Evolutionary conservation across 2,888 invertebrate species (phyloP).

Genomic region (Euplexia lucipara): DNA sequence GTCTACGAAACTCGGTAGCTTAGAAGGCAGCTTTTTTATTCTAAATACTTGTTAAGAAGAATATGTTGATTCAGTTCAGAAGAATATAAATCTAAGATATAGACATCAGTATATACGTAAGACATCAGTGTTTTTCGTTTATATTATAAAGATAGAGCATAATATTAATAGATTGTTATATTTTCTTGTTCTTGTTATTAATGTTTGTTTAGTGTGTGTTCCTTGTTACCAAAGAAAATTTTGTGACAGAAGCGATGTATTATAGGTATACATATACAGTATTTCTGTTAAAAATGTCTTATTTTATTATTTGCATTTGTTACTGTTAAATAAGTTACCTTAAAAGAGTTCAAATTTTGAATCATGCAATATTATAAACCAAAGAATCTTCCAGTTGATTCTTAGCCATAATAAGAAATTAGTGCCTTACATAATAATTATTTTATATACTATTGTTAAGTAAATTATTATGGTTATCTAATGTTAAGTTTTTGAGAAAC

Average conservation of each 20-base stretch:
- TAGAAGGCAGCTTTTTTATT: conserved; percentile 59
- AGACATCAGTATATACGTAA: conserved; percentile 71
- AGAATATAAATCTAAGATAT: conserved; percentile 45
- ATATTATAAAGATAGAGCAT: conserved; percentile 72
- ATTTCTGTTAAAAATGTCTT: conserved; percentile 77
- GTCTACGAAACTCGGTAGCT: conserved; percentile 52
- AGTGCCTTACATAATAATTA: conserved; percentile 78
- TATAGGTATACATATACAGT: conserved; percentile 77
- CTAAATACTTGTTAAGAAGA: conserved; percentile 32
- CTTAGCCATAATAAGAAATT: conserved; percentile 79
- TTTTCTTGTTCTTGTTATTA: conserved; percentile 88
- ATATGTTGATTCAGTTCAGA: conserved; percentile 44
- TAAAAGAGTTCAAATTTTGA: conserved; percentile 85
- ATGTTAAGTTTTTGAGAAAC: conserved; percentile 64
- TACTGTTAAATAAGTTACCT: conserved; percentile 86
- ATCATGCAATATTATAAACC: conserved; percentile 84
- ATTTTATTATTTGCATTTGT: conserved; percentile 81
- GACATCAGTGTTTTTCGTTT: conserved; percentile 75
- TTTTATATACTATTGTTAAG: conserved; percentile 74
- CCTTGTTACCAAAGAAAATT: conserved; percentile 90
- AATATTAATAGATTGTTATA: conserved; percentile 85
- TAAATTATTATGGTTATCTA: conserved; percentile 79
- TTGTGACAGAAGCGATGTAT: conserved; percentile 76
- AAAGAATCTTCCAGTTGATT: conserved; percentile 89
- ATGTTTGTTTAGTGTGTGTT: conserved; percentile 88